Evolutionary conservation across 2,797 vertebrate species (phyloP).

Genomic region (Pangasius mekongensis): DNA sequence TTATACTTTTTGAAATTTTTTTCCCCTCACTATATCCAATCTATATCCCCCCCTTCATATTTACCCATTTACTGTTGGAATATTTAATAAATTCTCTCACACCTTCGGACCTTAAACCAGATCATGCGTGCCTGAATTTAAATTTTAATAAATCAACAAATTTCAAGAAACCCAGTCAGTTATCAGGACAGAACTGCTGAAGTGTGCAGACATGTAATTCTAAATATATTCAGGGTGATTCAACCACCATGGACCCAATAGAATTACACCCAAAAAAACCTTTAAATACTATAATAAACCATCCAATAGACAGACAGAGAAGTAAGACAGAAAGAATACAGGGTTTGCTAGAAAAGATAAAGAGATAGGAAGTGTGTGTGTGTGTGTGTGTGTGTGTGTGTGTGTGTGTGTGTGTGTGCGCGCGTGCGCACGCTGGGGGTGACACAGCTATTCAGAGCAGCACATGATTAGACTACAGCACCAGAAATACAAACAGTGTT

Average conservation of each 20-base stretch:
- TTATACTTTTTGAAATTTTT: not conserved
- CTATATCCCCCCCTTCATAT: not conserved
- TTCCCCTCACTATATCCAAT: not conserved
- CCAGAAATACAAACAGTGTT: conserved; percentile 76
- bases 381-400: not conserved
- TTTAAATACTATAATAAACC: not conserved
- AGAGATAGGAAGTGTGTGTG: not conserved
- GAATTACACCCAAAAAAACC: not conserved
- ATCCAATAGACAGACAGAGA: not conserved
- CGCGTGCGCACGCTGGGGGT: not conserved
- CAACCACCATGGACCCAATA: not conserved
- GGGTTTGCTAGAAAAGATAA: not conserved
- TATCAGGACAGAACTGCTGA: not conserved
- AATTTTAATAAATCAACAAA: not conserved
- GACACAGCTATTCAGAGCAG: conserved; percentile 65
- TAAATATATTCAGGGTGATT: not conserved
- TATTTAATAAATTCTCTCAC: not conserved
- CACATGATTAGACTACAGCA: conserved; percentile 68
- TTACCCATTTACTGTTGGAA: not conserved
- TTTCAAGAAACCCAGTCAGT: too few species aligned
- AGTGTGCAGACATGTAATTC: not conserved
- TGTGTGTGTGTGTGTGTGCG: not conserved
- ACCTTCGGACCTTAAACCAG: not conserved
- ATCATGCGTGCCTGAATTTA: not conserved
- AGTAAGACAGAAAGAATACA: not conserved